Evolutionary conservation across 2,797 vertebrate genomes (phyloP), one percentile per base, ranked within the genome.

Genomic region (Sus cebifrons): DNA sequence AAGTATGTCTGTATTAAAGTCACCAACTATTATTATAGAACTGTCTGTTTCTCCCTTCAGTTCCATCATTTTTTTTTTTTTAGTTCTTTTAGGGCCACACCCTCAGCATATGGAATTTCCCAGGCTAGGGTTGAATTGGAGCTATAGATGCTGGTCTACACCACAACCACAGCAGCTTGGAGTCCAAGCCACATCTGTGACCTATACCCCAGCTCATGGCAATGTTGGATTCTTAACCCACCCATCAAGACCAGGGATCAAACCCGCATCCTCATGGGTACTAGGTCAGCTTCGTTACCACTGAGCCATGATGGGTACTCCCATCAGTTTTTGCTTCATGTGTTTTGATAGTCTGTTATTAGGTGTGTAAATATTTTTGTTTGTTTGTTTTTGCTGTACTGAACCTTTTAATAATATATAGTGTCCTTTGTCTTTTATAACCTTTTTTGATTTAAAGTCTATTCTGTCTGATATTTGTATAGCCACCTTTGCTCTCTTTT

Each of bases 1-100:
- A 16, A 10, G 40, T 0, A 4, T 0, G 21, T 23, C 25, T 1
- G 44, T 2, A 1, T 17, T 12, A 13, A 12, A 7, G 9, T 17
- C 70, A 23, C 27, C 36, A 44, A 3, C 27, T 71, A 1, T 27
- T 54, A 52, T 1, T 25, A 25, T 44, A 18, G 27, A 44, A 25
- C 25, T 13, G 13, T 44, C 44, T 20, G 6, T 52, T 83, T 54
- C 58, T 74, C 23, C 16, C 68, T 82, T 73, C 20, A 27, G 14
- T 32, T 52, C 58, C 3, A 1, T 74, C 68, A 64, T 49, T 49
- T 49, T 49, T 49, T 49, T 49, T 49, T 49, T 49, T 49, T 49
- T 6, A 49, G 6, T 49, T 10, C 9, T 49, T 49, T 49, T 49
- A 49, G 44, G 44, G 6, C 6, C 44, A 49, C 44, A 49, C 6